phyloP scores from a whole-genome alignment of 2,888 invertebrate species.

The Hipparchia sbordonii region DNA sequence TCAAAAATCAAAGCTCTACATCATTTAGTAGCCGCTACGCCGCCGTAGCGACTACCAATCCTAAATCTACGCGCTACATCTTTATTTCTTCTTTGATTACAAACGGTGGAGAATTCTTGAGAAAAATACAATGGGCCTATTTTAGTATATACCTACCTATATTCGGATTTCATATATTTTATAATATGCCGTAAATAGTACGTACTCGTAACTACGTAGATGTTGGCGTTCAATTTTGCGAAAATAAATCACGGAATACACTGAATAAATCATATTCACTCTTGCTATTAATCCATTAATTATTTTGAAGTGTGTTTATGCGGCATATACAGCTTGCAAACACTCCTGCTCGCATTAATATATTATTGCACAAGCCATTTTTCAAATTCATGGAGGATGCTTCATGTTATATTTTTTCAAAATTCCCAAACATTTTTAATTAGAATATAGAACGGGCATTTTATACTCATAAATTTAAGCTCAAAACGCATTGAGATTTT shows the following conservation, averaged over 20 bases:
- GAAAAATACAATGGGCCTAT: no score
- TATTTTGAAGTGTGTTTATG: constrained; percentile 24
- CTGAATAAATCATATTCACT: constrained; percentile 22
- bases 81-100: no score
- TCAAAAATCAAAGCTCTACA: no score
- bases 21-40: no score
- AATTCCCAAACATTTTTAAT: constrained; percentile 11
- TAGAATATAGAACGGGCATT: not conserved
- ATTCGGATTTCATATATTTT: not conserved
- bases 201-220: no score
- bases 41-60: no score
- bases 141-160: no score
- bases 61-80: no score
- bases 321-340: constrained; percentile 14
- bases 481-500: not conserved
- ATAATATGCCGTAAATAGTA: not conserved
- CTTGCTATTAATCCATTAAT: constrained; percentile 11
- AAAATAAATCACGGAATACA: constrained; percentile 2
- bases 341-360: constrained; percentile 9
- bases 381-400: constrained; percentile 17
- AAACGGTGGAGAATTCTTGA: no score
- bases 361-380: constrained; percentile 17
- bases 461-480: not conserved
- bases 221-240: not conserved
- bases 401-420: constrained; percentile 17